These are phyloP conservation scores for Actinemys pallida DNA, from an alignment of 2,113 vertebrate species.

Conservation along the genomic window DNA sequence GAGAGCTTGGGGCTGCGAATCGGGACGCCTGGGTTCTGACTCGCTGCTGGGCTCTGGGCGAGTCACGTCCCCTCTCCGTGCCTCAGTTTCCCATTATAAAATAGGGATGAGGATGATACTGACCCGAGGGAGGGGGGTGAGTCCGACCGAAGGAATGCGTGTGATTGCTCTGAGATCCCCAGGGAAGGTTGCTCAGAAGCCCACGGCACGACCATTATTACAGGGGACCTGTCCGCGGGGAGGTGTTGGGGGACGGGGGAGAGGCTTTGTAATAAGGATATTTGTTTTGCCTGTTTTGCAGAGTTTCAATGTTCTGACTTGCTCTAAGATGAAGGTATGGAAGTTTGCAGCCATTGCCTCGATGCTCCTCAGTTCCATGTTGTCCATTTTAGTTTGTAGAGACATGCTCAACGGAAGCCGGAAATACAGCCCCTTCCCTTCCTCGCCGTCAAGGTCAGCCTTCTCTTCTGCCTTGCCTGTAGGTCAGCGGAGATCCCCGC, in stretches of 20 bases:
- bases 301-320: constrained; percentile 90
- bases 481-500: constrained; percentile 59
- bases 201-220: not conserved
- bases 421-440: constrained; percentile 49
- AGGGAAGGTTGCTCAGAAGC: not conserved
- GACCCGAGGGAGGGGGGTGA: accelerated
- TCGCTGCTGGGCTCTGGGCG: not conserved
- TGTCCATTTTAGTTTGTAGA: constrained; percentile 87
- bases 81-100: not conserved
- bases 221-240: not conserved
- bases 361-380: constrained; percentile 87
- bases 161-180: accelerated
- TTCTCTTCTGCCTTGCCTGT: constrained; percentile 33
- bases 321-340: constrained; percentile 97
- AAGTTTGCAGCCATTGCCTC: constrained; percentile 90
- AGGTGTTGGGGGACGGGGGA: accelerated
- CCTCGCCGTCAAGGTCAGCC: constrained; percentile 38
- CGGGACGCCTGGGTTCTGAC: not conserved
- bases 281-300: constrained; percentile 79
- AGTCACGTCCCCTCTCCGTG: not conserved
- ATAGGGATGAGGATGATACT: not conserved
- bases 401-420: constrained; percentile 77
- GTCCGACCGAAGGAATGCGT: accelerated
- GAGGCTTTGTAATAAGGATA: not conserved
- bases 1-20: not conserved